These are phyloP conservation scores for Oreochromis aureus DNA, from an alignment of 2,113 vertebrate species.

Conservation along the genomic window DNA sequence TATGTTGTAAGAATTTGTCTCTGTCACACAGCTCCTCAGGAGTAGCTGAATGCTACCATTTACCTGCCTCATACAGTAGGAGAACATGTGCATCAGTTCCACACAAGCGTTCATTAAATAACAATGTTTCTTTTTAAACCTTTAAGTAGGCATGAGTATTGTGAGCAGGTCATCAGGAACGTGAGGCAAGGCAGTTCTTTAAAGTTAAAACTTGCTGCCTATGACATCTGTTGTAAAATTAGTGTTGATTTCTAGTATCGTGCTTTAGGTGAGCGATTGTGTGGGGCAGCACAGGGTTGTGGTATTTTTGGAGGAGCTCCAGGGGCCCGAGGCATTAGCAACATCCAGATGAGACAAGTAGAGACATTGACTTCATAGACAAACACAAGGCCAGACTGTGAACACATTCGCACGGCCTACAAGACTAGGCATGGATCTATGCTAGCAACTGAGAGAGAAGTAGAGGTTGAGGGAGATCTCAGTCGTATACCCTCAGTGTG, in stretches of 20 bases:
- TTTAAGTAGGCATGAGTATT: background rate
- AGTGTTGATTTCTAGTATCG: background rate
- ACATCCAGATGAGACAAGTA: constrained; percentile 53
- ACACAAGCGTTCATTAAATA: background rate
- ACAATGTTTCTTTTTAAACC: background rate
- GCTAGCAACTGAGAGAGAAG: background rate
- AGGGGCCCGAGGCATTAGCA: constrained; percentile 35
- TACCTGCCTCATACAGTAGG: background rate
- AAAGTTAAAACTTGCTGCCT: background rate
- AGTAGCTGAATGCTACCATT: background rate
- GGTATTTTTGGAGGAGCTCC: constrained; percentile 58
- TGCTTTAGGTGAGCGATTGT: background rate
- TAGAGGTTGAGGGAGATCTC: background rate
- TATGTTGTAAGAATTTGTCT: background rate
- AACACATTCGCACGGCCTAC: background rate
- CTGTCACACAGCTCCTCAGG: background rate
- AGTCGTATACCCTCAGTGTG: background rate
- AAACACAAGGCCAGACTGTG: background rate
- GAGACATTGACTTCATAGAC: constrained; percentile 13
- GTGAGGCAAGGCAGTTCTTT: background rate
- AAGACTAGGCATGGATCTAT: background rate
- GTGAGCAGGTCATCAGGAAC: background rate
- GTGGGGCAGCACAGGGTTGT: constrained; percentile 13
- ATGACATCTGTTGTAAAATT: constrained; percentile 18
- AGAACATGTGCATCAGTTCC: constrained; percentile 7